Base-by-base conservation (phyloP, 1,140 invertebrate species). In the Dolichoris vasculosae region DNA sequence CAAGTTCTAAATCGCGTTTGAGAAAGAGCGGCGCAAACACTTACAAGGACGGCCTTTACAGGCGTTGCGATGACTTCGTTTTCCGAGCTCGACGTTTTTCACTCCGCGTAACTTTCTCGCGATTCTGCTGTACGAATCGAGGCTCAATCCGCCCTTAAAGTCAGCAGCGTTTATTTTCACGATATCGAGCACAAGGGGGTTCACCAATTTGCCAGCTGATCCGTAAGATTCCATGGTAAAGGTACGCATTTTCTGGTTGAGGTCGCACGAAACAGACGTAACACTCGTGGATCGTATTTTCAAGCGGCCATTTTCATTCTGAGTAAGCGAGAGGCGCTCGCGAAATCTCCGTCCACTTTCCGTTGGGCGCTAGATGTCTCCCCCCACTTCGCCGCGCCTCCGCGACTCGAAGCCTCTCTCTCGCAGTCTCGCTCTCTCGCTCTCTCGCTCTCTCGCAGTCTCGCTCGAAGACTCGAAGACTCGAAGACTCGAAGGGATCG, bases 261-360 rank as follows among this genome's bases (percentile, higher is more conserved):
- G 76, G 71, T 78, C 43, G 59, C 59, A 69, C 51, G 51, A 73
- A 82, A 82, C 67, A 82, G 80, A 73, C 82, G 71, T 83, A 63
- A 78, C 67, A 46, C 30, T 69, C 48, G 32, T 71, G 71, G 38
- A 32, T 80, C 55, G 86, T 75, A 78, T 88, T 80, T 88, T 88
- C 80, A 90, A 84, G 88, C 88, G 86, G 90, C 90, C 90, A 90
- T 90, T 89, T 90, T 90, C 64, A 87, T 86, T 87, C 71, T 75
- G 51, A 80, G 71, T 85, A 69, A 75, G 32, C 40, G 43, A 78
- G 32, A 78, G 32, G 38, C 38, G 67, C 15, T 71, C 67, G 6
- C 38, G 38, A 69, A 15, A 38, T 15, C 35, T 69, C 15, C 6
- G 23, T 23, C 55, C 23, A 59, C 3, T 59, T 15, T 69, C 15